Percentiles rank a stretch among this genome's conserved stretches.
These are phyloP conservation scores for Amorpha juglandis DNA, from an alignment of 2,888 invertebrate genomes.

Conservation along the genomic window DNA sequence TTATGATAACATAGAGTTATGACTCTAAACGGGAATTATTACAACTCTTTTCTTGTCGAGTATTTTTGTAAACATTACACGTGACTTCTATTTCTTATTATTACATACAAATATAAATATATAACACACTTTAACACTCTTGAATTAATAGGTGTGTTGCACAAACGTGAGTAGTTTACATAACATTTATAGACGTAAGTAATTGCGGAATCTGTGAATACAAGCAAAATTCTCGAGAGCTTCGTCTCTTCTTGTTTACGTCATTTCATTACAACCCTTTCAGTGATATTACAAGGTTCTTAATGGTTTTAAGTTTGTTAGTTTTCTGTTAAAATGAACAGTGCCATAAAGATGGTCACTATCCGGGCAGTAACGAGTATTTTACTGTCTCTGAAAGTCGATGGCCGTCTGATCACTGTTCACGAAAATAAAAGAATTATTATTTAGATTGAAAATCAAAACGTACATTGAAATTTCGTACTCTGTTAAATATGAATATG, in stretches of 20 bases:
- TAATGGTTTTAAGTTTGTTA: not conserved
- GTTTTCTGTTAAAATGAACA: not conserved
- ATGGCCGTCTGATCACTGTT: too few species aligned
- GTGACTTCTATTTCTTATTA: not conserved
- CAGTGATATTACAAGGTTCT: not conserved
- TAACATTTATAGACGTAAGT: slow-evolving; percentile 4
- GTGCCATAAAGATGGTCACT: not conserved
- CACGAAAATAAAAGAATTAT: too few species aligned
- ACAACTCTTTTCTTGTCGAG: too few species aligned
- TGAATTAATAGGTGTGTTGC: slow-evolving; percentile 5
- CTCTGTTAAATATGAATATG: too few species aligned
- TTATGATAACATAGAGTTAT: too few species aligned
- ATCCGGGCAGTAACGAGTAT: not conserved
- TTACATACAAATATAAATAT: not conserved
- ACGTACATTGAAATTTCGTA: too few species aligned
- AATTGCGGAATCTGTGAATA: slow-evolving; percentile 17
- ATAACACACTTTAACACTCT: not conserved
- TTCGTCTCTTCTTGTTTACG: not conserved
- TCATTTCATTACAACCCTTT: not conserved
- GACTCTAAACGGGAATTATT: too few species aligned
- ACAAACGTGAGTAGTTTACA: not conserved
- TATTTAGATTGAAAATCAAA: too few species aligned
- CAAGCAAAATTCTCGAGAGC: not conserved
- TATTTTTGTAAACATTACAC: not conserved
- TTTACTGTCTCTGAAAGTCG: too few species aligned